A percentile compares a stretch with the other conserved stretches of the same genome.
These are phyloP conservation scores for Paracanthobrama guichenoti DNA, from an alignment of 2,113 vertebrate species.

Conservation along the genomic window DNA sequence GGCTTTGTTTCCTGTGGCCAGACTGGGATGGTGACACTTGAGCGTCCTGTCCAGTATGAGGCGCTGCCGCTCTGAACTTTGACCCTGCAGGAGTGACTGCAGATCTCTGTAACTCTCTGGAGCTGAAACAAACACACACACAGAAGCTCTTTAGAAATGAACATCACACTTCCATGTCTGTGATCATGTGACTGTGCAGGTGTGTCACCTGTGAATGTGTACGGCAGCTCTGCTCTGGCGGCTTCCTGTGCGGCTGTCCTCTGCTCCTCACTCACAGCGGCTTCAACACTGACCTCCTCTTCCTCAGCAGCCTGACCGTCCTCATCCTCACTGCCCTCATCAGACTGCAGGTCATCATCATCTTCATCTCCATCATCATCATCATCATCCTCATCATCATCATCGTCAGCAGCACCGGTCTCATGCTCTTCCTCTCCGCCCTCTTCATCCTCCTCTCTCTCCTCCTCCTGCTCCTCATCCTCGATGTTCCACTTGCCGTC, in stretches of 20 bases:
- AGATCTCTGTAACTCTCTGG: slow-evolving; percentile 82
- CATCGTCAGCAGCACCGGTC: slow-evolving; percentile 53
- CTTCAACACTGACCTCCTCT: slow-evolving; percentile 3
- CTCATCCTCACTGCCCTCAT: slow-evolving; percentile 48
- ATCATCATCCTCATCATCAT: slow-evolving; percentile 41
- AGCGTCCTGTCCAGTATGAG: slow-evolving; percentile 87
- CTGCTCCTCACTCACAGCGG: slow-evolving; percentile 58
- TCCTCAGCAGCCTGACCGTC: slow-evolving; percentile 31
- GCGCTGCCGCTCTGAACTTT: slow-evolving; percentile 80
- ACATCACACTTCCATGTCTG: not conserved
- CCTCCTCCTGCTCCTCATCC: slow-evolving; percentile 54
- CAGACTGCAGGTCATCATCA: slow-evolving; percentile 80
- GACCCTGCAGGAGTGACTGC: slow-evolving; percentile 76
- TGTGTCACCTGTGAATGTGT: slow-evolving; percentile 62
- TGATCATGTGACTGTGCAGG: not conserved
- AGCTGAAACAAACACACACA: slow-evolving; percentile 64
- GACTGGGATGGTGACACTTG: slow-evolving; percentile 90
- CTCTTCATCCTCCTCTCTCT: slow-evolving; percentile 28
- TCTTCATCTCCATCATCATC: slow-evolving; percentile 51
- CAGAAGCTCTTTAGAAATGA: too few species aligned
- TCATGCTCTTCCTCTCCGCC: slow-evolving; percentile 51
- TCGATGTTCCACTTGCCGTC: slow-evolving; percentile 49
- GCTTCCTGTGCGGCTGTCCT: slow-evolving; percentile 65
- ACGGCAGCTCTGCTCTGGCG: slow-evolving; percentile 83
- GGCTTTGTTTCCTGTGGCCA: slow-evolving; percentile 87